Base-by-base conservation (phyloP, 2,888 invertebrate genomes). In the Cosmia pyralina region DNA sequence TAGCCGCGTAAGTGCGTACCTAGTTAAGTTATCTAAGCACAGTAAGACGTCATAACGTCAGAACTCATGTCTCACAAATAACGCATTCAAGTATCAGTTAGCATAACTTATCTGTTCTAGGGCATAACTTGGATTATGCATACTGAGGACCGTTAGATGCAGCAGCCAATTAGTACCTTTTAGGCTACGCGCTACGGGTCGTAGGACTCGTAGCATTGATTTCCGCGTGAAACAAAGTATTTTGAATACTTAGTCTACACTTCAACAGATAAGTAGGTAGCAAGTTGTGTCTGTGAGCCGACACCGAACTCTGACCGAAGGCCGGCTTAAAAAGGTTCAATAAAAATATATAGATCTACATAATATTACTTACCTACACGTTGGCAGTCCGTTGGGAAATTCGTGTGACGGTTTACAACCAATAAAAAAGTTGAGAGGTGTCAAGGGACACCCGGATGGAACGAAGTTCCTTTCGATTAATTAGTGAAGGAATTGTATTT, bases 21-120 rank as follows among this genome's bases (percentile, higher is more conserved):
- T 28, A 64, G 34, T 64, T 48, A 63, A 17, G 71, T 64, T 75
- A 76, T 46, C n/a, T 66, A 77, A 65, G 53, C 44, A 13, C 22
- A 22, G 62, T 41, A 5, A 65, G 8, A 50, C 4, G 58, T 10
- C 48, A 58, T 55, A 15, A 44, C 55, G 60, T 50, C 34, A 72
- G 22, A 60, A 57, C 44, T 46, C 50, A 48, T 46, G 22, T n/a
- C 41, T 48, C 38, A 22, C 10, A 52, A 58, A 69, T 19, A 46
- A 38, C 22, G 6, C 19, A 64, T 34, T 28, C n/a, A 46, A 19
- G 15, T 13, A 48, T 8, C 22, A 66, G 22, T 17, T 17, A 17
- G 2, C 17, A n/a, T 38, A 44, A 28, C n/a, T 17, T n/a, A 57
- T 28, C 6, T 48, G 17, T n/a, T 50, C 15, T 22, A 6, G 52